Evolutionary conservation across 2,113 vertebrate genomes (phyloP), one percentile per base, ranked within the genome.

Genomic region (Psittacus erithacus): DNA sequence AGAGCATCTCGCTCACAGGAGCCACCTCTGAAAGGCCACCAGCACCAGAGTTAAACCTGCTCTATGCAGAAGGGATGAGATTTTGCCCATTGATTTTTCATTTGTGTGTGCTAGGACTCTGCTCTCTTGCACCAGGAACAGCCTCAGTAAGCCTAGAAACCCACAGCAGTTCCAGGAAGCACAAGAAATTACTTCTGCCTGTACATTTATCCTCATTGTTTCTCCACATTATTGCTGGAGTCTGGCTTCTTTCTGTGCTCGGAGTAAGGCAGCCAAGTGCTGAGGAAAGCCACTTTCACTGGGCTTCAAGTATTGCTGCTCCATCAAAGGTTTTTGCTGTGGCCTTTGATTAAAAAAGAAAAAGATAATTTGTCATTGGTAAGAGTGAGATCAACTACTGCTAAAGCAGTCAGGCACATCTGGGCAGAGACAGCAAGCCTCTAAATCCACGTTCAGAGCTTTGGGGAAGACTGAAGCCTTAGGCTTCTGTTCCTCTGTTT

Each of bases 181-280:
- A 69, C 0, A 0, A 80, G 57, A 52, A 1, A 0, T 38, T 88
- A 35, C 71, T 90, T 88, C 82, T 69, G 35, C 63, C 73, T 28
- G 11, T 19, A 53, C 3, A 19, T 80, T 73, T 62, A 49, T 59
- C 57, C 27, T 74, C 1, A 1, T 33, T 82, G 70, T 76, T 86
- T 52, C 46, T 74, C 41, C 5, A 35, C 33, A 60, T 76, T 12
- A 29, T 79, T 85, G 47, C n/a, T 87, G 57, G 53, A 79, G 15
- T 35, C 41, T 90, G 35, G 33, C 46, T 88, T 80, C 63, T 70
- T 57, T 65, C 50, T 1, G 0, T 0, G 0, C 17, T 28, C 1
- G 0, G 22, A 78, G 55, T 57, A 90, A 83, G 22, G 44, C 53
- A 89, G 74, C 57, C n/a, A 28, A 62, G 50, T 0, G 0, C 9